phyloP scores from a whole-genome alignment of 2,888 invertebrate genomes.

The Protonemura montana region DNA sequence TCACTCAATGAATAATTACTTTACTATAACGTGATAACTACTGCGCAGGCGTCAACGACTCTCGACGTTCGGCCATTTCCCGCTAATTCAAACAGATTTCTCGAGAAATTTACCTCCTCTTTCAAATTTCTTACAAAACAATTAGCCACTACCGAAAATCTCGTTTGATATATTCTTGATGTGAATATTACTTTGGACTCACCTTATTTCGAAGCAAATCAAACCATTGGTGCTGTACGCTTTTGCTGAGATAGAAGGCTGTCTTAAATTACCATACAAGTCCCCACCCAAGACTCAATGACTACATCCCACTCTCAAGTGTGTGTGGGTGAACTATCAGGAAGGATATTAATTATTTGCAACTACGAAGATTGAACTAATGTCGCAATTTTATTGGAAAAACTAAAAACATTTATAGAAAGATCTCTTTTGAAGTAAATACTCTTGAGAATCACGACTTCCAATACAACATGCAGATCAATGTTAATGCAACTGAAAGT shows the following conservation, averaged over 20 bases:
- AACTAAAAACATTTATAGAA: neutral
- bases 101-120: neutral
- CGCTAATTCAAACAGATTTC: neutral
- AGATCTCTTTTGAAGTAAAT: neutral
- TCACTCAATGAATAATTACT: constrained; percentile 41
- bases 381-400: neutral
- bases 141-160: too few species aligned
- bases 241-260: neutral
- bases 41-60: constrained; percentile 28
- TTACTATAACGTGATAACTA: constrained; percentile 35
- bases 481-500: neutral
- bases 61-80: neutral
- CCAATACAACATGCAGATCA: neutral
- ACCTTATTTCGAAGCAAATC: too few species aligned
- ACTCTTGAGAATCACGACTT: neutral
- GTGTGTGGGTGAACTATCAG: neutral
- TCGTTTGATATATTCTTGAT: too few species aligned
- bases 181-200: too few species aligned
- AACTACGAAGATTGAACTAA: neutral
- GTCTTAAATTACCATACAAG: neutral
- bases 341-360: neutral
- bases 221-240: neutral
- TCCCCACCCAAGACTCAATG: neutral
- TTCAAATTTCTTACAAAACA: neutral
- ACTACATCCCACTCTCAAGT: constrained; percentile 4